A percentile compares a stretch with the other conserved stretches of the same genome.
These are phyloP conservation scores for Phrynocephalus versicolor DNA, from an alignment of 2,113 vertebrate species.

Conservation along the genomic window DNA sequence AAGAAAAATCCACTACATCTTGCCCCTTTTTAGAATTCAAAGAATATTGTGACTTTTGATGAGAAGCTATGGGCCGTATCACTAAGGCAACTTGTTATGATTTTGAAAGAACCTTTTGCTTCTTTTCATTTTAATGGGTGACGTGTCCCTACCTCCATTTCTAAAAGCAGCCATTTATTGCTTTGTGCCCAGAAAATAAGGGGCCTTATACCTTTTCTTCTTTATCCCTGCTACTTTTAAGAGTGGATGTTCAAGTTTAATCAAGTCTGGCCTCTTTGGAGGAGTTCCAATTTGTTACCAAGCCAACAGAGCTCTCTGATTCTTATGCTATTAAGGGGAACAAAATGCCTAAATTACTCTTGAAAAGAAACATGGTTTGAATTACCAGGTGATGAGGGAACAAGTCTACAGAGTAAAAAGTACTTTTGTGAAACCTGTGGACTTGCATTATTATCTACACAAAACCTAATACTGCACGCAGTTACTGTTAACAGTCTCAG, in stretches of 20 bases:
- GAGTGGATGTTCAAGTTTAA: constrained; percentile 20
- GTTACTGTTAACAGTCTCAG: constrained; percentile 34
- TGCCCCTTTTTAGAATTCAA: not conserved
- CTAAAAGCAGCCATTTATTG: not conserved
- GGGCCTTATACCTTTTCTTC: constrained; percentile 5
- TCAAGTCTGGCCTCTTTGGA: constrained; percentile 6
- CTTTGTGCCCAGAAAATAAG: not conserved
- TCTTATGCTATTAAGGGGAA: constrained; percentile 37
- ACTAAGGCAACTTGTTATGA: constrained; percentile 25
- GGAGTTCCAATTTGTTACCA: constrained; percentile 24
- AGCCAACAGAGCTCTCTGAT: constrained; percentile 39
- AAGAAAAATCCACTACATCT: not conserved
- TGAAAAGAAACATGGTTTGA: constrained; percentile 54
- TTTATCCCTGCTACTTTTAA: not conserved
- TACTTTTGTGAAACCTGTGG: not conserved
- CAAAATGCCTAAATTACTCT: constrained; percentile 23
- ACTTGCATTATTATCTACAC: constrained; percentile 29
- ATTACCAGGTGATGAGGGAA: constrained; percentile 11
- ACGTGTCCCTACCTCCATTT: not conserved
- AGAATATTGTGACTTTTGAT: not conserved
- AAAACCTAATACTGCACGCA: constrained; percentile 42
- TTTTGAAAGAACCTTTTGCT: not conserved
- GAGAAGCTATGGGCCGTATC: not conserved
- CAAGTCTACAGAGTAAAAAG: constrained; percentile 24
- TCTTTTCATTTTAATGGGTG: not conserved